Evolutionary conservation across 2,888 invertebrate genomes (phyloP).

Genomic region (Agrilus mali): DNA sequence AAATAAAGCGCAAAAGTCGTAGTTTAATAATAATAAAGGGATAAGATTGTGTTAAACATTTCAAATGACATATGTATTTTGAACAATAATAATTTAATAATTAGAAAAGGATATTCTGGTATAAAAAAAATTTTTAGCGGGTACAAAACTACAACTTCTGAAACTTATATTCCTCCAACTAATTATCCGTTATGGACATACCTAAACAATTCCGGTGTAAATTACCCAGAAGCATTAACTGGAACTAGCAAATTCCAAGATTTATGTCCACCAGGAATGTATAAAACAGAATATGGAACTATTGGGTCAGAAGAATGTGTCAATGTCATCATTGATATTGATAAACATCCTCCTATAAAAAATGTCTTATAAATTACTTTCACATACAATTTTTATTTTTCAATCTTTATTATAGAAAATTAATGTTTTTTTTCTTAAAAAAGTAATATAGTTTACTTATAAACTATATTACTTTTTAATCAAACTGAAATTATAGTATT

Average conservation of each 20-base stretch:
- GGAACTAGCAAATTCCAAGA: conserved; percentile 26
- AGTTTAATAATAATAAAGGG: no score
- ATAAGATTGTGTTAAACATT: no score
- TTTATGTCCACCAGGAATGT: conserved; percentile 32
- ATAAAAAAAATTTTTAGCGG: conserved; percentile 21
- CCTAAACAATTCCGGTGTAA: conserved; percentile 20
- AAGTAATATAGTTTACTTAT: no score
- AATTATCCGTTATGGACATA: conserved; percentile 12
- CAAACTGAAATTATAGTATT: no score
- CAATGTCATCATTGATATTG: conserved; percentile 21
- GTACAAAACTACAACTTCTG: conserved; percentile 25
- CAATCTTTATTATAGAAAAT: no score
- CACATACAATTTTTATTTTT: no score
- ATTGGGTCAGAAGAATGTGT: conserved; percentile 33
- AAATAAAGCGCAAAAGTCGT: no score
- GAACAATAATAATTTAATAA: no score
- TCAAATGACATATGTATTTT: no score
- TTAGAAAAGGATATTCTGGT: neutral
- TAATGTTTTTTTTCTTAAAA: no score
- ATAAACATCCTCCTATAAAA: neutral
- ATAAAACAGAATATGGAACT: conserved; percentile 34
- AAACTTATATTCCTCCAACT: conserved; percentile 23
- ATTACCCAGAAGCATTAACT: conserved; percentile 21
- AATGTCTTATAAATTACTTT: no score
- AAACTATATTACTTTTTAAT: no score